A percentile compares a stretch with the other conserved stretches of the same genome.
Evolutionary conservation across 2,797 vertebrate genomes (phyloP).

Genomic region (Neosilurus mollespiculum): DNA sequence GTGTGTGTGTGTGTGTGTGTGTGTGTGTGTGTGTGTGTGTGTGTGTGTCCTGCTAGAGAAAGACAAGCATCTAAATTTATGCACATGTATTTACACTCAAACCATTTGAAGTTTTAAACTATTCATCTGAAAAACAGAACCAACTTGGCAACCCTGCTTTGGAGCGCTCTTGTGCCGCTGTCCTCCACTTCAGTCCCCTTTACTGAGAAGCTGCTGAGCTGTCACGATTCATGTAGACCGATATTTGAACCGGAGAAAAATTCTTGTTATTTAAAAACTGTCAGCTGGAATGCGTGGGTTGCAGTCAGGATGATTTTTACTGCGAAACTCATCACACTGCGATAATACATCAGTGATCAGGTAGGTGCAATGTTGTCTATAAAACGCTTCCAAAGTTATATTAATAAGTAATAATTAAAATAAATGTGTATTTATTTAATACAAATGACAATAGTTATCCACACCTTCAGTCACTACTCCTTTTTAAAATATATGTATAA

Average conservation of each 20-base stretch:
- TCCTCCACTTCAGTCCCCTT: slow-evolving; percentile 41
- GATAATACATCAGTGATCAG: neutral
- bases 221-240: slow-evolving; percentile 9
- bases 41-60: too few relatives aligned
- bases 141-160: slow-evolving; percentile 22
- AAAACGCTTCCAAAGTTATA: too few relatives aligned
- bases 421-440: neutral
- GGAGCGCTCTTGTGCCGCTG: slow-evolving; percentile 22
- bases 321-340: neutral
- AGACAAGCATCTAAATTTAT: too few relatives aligned
- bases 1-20: too few relatives aligned
- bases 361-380: slow-evolving; percentile 7
- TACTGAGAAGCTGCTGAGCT: slow-evolving; percentile 12
- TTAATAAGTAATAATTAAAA: neutral
- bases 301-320: neutral
- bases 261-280: neutral
- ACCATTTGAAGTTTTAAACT: neutral
- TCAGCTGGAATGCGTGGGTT: neutral
- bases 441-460: neutral
- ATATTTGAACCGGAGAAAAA: neutral
- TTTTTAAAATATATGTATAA: neutral
- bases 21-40: too few relatives aligned
- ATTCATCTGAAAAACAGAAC: neutral
- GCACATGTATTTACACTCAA: too few relatives aligned
- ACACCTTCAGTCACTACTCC: neutral